These are phyloP conservation scores for Pteruthius melanotis DNA, from an alignment of 2,113 vertebrate genomes.

Conservation along the genomic window DNA sequence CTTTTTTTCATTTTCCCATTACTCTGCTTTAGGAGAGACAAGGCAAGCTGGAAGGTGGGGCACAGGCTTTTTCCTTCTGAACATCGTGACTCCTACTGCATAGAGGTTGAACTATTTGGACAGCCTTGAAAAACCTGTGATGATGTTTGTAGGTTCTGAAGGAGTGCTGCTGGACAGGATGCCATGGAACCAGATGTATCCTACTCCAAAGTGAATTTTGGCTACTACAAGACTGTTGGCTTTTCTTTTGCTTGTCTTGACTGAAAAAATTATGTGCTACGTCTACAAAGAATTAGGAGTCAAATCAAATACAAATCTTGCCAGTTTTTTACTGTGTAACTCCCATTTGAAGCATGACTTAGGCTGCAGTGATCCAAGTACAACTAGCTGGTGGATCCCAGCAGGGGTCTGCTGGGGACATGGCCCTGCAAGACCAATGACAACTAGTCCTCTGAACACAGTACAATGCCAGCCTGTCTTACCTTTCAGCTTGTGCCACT, in stretches of 20 bases:
- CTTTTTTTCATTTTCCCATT: background rate
- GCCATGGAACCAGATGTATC: background rate
- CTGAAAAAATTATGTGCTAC: background rate
- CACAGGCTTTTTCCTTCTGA: background rate
- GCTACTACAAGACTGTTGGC: background rate
- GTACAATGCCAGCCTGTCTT: background rate
- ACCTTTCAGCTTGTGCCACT: background rate
- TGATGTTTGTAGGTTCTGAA: background rate
- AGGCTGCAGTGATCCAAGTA: background rate
- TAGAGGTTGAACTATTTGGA: background rate
- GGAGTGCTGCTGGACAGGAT: background rate
- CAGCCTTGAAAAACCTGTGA: background rate
- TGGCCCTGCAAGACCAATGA: background rate
- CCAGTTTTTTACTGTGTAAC: background rate
- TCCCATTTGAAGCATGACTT: background rate
- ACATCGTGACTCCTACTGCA: background rate
- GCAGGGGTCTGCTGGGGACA: background rate
- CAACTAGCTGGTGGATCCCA: background rate
- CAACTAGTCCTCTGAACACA: accelerated
- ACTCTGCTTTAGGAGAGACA: background rate
- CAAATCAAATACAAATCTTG: background rate
- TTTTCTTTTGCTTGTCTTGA: background rate
- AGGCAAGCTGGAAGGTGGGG: background rate
- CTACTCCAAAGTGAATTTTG: background rate
- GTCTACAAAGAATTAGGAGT: background rate